Evolutionary conservation across 1,140 invertebrate species (phyloP), one percentile per base, ranked within the genome.

Genomic region (Drosophila orosa): DNA sequence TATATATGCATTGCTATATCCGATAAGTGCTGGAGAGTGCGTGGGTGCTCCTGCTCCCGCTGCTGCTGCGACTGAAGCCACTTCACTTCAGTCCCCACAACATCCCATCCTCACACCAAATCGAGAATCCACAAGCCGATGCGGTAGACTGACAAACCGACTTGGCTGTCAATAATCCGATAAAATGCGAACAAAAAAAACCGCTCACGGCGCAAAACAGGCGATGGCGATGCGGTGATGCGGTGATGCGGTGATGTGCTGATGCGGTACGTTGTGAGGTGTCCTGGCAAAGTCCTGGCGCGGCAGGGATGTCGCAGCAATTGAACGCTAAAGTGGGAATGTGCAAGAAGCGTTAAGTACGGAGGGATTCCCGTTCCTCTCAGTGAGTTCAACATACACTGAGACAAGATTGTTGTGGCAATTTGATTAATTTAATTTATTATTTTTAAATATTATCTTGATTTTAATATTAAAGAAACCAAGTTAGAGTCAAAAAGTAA

Each of bases 111-210:
- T 3, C 5, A 24, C 27, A 9, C 24, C 44, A 42, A 58, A 67
- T 33, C 44, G 58, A 19, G 65, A 66, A 54, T 44, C 45, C 60
- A 54, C 60, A 66, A 68, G 65, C 65, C 65, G 65, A 68, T 68
- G 65, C 45, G 65, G 45, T 66, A 52, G 65, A 66, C 60, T 68
- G 65, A 76, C 60, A 66, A 74, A 76, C 52, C 67, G 81, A 59
- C 82, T 85, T 82, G 59, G 39, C 69, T 82, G 78, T 79, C 83
- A 87, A 86, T 86, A 86, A 87, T 82, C 83, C 78, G 71, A 86
- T 87, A 86, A 87, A 86, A 79, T 72, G 78, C 68, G 58, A 74
- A 54, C 31, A 63, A 74, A 79, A 48, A 76, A 58, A 31, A 59
- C 25, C 33, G 60, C 59, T 62, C 50, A 58, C 50, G 59, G 58